phyloP scores from a whole-genome alignment of 2,113 vertebrate species.

The Forbesichthys agassizii region DNA sequence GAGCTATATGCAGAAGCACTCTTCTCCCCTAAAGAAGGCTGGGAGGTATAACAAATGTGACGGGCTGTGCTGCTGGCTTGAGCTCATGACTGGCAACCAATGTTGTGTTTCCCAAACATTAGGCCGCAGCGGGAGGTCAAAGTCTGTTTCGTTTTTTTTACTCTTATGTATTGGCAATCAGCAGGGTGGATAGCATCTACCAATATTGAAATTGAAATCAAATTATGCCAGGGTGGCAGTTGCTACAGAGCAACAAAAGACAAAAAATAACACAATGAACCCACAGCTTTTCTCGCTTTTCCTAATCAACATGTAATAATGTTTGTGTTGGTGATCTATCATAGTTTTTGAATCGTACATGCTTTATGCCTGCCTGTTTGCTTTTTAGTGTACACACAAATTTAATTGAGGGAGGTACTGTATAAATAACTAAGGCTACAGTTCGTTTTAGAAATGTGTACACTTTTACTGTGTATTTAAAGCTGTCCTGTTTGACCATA shows the following conservation, averaged over 20 bases:
- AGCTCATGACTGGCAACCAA: constrained; percentile 25
- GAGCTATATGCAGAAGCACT: constrained; percentile 10
- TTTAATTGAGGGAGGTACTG: neutral
- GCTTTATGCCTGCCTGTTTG: too few species aligned
- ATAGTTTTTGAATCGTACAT: too few species aligned
- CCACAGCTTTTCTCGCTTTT: too few species aligned
- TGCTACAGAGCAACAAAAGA: neutral
- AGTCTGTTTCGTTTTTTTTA: constrained; percentile 26
- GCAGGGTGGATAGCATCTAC: neutral
- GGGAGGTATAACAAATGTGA: constrained; percentile 15
- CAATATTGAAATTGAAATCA: neutral
- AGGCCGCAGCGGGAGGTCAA: constrained; percentile 26
- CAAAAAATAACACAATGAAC: too few species aligned
- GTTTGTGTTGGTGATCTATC: neutral
- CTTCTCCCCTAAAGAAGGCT: constrained; percentile 14
- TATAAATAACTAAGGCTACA: neutral
- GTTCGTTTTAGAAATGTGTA: too few species aligned
- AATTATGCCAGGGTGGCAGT: neutral
- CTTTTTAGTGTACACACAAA: neutral
- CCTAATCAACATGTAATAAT: neutral
- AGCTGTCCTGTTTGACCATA: constrained; percentile 16
- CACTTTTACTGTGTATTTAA: too few species aligned
- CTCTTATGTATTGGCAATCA: neutral
- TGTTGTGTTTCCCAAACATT: constrained; percentile 23
- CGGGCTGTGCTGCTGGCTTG: constrained; percentile 1